Evolutionary conservation across 2,113 vertebrate species (phyloP), one percentile per base, ranked within the genome.

Genomic region (Marmota monax): DNA sequence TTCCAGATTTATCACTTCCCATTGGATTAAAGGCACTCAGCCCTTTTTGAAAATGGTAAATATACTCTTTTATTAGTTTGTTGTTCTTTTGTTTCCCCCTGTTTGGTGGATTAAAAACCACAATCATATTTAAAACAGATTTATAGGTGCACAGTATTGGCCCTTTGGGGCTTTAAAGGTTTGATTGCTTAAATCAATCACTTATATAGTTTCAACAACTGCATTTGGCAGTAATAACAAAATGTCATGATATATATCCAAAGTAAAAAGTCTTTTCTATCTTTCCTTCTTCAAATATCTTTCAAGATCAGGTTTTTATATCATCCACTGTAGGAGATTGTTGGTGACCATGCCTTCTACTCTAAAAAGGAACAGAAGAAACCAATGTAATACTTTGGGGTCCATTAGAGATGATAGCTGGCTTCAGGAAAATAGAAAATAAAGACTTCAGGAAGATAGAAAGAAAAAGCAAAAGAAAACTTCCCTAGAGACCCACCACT

Each of bases 41-140:
- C 48, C 63, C 27, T 96, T 97, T 51, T 84, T 97, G 13, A 42
- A 93, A 51, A 93, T 97, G 98, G 98, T 98, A 97, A 97, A 67
- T 92, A 25, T 63, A 9, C 17, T 65, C 32, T 87, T 29, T 32
- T 23, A 34, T 87, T 93, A 7, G 6, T 20, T 67, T 51, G 9
- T 74, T 93, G 56, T 32, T 85, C 39, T 67, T 90, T 76, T 89
- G 12, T 77, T 91, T 95, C 63, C 56, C 39, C 39, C 13, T 63
- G 4, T 45, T 37, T 76, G 34, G 7, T 67, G 37, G 45, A n/a
- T 51, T 45, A 51, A 82, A 92, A 83, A 25, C 22, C 34, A 23
- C 7, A 72, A 1, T 83, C 20, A 69, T 29, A 7, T 93, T 89
- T 18, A 88, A 78, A 84, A 45, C 37, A 88, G 20, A 51, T 74